Conservation (phyloP, 2,888 invertebrate genomes). For the Tineola bisselliella region DNA sequence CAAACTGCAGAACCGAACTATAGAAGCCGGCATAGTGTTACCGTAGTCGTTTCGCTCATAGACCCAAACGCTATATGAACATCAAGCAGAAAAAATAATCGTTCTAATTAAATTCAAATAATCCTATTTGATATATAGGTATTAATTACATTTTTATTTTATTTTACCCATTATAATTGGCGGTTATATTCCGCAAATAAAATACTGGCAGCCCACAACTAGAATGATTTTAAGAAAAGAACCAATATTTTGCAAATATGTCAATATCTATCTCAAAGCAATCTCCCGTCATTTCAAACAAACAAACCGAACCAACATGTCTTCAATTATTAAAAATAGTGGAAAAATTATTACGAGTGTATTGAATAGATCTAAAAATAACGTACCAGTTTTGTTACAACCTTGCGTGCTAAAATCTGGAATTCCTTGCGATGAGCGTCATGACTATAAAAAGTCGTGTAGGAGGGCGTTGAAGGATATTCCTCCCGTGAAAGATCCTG, state of each 20-base stretch:
- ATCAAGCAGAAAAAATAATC: no score
- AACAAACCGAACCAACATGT: neutral
- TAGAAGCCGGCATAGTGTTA: no score
- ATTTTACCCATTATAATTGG: neutral
- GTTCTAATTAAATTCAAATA: no score
- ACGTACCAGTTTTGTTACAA: neutral
- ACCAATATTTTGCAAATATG: neutral
- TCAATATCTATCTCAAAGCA: neutral
- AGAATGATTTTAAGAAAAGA: neutral
- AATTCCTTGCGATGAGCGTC: constrained; percentile 22
- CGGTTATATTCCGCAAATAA: no score
- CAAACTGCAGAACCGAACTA: no score
- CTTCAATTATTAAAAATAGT: neutral
- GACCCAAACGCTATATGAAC: no score
- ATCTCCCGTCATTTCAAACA: neutral
- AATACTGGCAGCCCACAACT: neutral
- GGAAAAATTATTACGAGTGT: constrained; percentile 5
- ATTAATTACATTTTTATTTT: neutral
- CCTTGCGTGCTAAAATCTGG: constrained; percentile 23
- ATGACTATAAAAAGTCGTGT: constrained; percentile 28
- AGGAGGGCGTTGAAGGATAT: constrained; percentile 38
- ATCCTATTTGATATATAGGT: no score
- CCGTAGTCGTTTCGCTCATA: no score
- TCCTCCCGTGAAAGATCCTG: constrained; percentile 30
- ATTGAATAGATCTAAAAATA: neutral